Conservation (phyloP, 2,888 invertebrate species). For the Eilema caniola region DNA sequence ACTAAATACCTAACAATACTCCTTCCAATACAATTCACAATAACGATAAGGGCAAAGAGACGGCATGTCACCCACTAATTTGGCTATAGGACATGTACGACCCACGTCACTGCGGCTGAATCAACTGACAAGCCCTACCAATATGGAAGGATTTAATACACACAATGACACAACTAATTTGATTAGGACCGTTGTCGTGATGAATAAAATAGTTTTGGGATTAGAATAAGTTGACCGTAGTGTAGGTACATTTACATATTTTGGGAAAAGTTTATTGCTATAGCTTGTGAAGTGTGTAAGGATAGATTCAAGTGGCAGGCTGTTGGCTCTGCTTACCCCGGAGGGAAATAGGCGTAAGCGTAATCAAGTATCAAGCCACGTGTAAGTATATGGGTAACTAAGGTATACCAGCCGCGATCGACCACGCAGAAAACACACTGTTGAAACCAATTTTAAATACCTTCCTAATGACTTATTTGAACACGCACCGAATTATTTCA, state of each 20-base stretch:
- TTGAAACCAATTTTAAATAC: no score
- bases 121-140: slow-evolving; percentile 46
- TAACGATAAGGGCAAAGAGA: slow-evolving; percentile 26
- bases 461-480: no score
- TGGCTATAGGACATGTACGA: slow-evolving; percentile 36
- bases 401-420: no score
- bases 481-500: no score
- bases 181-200: slow-evolving; percentile 37
- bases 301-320: no score
- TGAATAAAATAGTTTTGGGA: slow-evolving; percentile 33
- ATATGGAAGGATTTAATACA: slow-evolving; percentile 41
- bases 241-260: neutral
- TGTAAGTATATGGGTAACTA: no score
- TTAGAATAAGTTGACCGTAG: neutral
- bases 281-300: no score
- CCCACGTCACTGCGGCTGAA: slow-evolving; percentile 48
- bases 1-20: neutral
- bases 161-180: slow-evolving; percentile 38
- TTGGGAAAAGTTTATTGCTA: neutral
- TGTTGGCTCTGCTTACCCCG: no score
- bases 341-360: no score
- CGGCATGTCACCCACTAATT: slow-evolving; percentile 35
- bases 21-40: slow-evolving; percentile 12
- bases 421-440: no score
- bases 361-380: no score